Base-by-base conservation (phyloP, 2,113 vertebrate species). In the Myocastor coypus region DNA sequence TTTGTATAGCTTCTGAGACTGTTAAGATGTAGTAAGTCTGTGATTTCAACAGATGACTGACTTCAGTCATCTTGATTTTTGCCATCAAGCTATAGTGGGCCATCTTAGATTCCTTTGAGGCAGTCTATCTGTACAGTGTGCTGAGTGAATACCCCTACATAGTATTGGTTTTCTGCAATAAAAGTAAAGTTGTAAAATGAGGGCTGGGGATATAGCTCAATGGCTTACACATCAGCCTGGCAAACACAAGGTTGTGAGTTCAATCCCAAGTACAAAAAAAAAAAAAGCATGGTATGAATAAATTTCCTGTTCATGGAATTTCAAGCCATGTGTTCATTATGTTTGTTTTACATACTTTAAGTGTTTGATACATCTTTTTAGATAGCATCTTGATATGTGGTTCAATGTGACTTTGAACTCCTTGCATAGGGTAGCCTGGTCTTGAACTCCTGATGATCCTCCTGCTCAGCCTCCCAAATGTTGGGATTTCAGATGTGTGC, bases 71-170 rank as follows among this genome's bases (percentile, higher is more conserved):
- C 97, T 97, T 92, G 71, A 77, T 97, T 98, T 96, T 98, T 57
- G 85, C 96, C 98, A 98, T 97, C 96, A 97, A 89, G 95, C 95
- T 97, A 30, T 66, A 40, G 97, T 97, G 97, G 97, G 71, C 97
- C 97, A 98, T 97, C 97, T 69, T 96, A 97, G 94, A 97, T 98
- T 98, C 97, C 97, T 98, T 92, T 97, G 95, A 98, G 92, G n/a
- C 94, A 94, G 92, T 89, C 46, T 97, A 52, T 82, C 91, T 97
- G 40, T 97, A 97, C 50, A 83, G 28, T 87, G 34, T 97, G 94
- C 87, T 97, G 97, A 96, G 97, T 97, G 97, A 92, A 93, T 91
- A 87, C 97, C 68, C 87, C 84, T 92, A 0, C 83, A 77, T 89
- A 92, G 89, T 92, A 55, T 85, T 93, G 95, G 90, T 96, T 98